These are phyloP conservation scores for Papilio aristodemus DNA, from an alignment of 1,140 invertebrate species.

Conservation along the genomic window DNA sequence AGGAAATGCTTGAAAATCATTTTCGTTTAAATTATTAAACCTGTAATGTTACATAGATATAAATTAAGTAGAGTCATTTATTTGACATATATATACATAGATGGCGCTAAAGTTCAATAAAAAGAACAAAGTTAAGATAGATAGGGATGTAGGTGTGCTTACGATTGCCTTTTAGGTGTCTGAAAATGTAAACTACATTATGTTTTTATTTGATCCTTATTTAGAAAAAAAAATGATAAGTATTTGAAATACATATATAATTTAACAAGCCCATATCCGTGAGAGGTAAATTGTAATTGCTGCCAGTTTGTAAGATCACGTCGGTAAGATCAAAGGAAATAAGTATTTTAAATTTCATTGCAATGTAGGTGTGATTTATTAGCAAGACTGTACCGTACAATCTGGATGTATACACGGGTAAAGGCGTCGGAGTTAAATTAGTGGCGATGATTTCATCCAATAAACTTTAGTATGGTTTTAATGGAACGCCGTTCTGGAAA, in stretches of 20 bases:
- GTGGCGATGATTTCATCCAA: conserved; percentile 42
- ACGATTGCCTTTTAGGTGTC: no score
- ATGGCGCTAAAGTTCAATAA: no score
- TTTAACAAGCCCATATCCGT: not conserved
- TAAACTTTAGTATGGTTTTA: conserved; percentile 31
- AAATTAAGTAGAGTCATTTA: no score
- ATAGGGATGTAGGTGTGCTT: no score
- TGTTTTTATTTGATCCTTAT: no score
- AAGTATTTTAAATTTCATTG: conserved; percentile 18
- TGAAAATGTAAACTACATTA: no score
- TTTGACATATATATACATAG: not conserved
- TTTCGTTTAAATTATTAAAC: not conserved
- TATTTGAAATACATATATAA: not conserved
- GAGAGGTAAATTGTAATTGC: not conserved
- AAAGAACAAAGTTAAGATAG: no score
- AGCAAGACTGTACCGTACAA: not conserved
- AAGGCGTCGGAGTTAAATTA: conserved; percentile 25
- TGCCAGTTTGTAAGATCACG: not conserved
- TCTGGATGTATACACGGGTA: not conserved
- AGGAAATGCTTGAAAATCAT: conserved; percentile 5
- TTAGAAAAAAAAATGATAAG: no score
- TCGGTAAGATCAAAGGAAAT: not conserved
- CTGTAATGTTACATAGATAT: no score
- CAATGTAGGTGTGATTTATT: conserved; percentile 19
- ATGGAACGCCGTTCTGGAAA: conserved; percentile 34